A percentile compares a stretch with the other conserved stretches of the same genome.
Conservation (phyloP, 2,888 invertebrate species). For the Crematogaster levior region DNA sequence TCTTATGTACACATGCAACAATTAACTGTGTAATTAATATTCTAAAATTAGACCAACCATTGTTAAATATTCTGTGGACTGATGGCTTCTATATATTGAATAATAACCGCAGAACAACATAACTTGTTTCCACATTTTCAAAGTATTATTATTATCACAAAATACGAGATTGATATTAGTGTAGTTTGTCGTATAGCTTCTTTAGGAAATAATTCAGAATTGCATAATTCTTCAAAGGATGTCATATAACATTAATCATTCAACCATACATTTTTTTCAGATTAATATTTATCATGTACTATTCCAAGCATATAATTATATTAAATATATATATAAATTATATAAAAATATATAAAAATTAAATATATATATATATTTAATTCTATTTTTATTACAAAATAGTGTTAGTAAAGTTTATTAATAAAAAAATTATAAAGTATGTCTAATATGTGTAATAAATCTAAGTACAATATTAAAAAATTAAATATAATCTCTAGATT, state of each 20-base stretch:
- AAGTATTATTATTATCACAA: not conserved
- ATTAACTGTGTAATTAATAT: conserved; percentile 2
- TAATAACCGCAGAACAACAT: not conserved
- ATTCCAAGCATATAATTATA: not conserved
- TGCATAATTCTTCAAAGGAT: not conserved
- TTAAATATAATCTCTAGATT: not conserved
- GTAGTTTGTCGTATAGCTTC: not conserved
- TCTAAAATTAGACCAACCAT: not conserved
- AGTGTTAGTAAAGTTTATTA: not conserved
- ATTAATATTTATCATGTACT: not conserved
- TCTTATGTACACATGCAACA: not conserved
- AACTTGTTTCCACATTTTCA: not conserved
- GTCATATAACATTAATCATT: not conserved
- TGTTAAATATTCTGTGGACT: not conserved
- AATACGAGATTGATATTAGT: conserved; percentile 19
- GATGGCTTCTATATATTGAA: not conserved
- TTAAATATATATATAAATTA: too few species aligned
- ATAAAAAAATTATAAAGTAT: not conserved
- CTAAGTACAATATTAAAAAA: not conserved
- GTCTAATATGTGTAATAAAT: too few species aligned
- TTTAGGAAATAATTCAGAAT: not conserved
- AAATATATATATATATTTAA: too few species aligned
- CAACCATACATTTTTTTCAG: not conserved
- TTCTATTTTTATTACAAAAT: not conserved
- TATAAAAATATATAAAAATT: too few species aligned